Percentiles rank a stretch among this genome's conserved stretches.
phyloP scores from a whole-genome alignment of 2,797 vertebrate genomes.

The Coendou prehensilis region DNA sequence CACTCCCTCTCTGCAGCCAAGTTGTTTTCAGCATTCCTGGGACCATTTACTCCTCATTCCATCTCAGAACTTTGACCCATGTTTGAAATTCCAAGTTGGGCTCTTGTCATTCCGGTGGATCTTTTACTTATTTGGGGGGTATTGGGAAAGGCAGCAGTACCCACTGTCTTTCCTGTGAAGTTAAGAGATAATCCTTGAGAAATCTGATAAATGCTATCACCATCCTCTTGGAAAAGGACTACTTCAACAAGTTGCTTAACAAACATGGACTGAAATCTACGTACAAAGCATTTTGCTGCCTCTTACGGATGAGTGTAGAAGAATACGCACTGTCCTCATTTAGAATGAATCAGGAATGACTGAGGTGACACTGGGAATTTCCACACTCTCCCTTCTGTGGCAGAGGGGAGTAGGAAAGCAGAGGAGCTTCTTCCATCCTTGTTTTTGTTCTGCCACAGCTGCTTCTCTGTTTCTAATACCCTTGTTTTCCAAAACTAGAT shows the following conservation, averaged over 20 bases:
- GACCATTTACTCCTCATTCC: constrained; percentile 58
- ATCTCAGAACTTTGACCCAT: constrained; percentile 63
- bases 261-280: background rate
- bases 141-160: background rate
- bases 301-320: background rate
- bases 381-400: background rate
- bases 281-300: background rate
- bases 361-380: background rate
- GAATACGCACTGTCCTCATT: background rate
- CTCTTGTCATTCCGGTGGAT: background rate
- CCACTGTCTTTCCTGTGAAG: background rate
- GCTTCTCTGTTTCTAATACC: background rate
- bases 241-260: background rate
- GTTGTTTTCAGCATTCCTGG: constrained; percentile 50
- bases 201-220: background rate
- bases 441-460: background rate
- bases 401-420: background rate
- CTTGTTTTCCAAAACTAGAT: background rate
- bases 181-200: background rate
- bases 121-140: background rate
- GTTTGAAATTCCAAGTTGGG: constrained; percentile 6
- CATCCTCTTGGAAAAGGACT: background rate
- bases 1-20: background rate
- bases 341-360: background rate
- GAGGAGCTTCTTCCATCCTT: background rate